These are phyloP conservation scores for Propithecus coquereli DNA, from an alignment of 2,113 vertebrate genomes.

Conservation along the genomic window DNA sequence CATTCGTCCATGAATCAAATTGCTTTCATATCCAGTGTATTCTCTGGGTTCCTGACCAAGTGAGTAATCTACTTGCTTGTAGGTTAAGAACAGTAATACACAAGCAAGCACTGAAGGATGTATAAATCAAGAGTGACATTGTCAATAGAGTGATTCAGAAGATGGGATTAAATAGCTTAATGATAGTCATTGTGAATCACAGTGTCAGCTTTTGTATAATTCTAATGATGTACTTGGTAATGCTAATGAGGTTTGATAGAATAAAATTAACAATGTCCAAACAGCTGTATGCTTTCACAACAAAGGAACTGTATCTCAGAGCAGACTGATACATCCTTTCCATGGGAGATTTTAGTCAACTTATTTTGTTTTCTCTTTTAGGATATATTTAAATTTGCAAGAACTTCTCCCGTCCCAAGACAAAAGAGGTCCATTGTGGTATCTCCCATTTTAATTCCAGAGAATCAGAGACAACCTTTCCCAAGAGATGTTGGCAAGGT, in stretches of 20 bases:
- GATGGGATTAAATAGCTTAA: constrained; percentile 45
- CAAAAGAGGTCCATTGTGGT: constrained; percentile 92
- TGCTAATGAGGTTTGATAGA: constrained; percentile 51
- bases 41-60: neutral
- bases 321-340: neutral
- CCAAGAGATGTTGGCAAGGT: constrained; percentile 93
- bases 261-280: constrained; percentile 28
- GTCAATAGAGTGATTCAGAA: constrained; percentile 29
- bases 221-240: constrained; percentile 35
- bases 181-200: constrained; percentile 54
- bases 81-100: neutral
- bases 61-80: neutral
- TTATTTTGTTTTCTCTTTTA: constrained; percentile 75
- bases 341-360: neutral
- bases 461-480: constrained; percentile 94
- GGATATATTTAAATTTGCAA: constrained; percentile 88
- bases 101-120: neutral
- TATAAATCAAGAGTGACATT: neutral
- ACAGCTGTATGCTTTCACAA: neutral
- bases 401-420: constrained; percentile 84
- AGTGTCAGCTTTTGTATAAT: neutral
- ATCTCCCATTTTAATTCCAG: constrained; percentile 91
- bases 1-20: neutral
- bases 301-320: neutral
- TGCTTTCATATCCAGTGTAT: neutral